These are phyloP conservation scores for Taxidea taxus DNA, from an alignment of 2,113 vertebrate species.

Conservation along the genomic window DNA sequence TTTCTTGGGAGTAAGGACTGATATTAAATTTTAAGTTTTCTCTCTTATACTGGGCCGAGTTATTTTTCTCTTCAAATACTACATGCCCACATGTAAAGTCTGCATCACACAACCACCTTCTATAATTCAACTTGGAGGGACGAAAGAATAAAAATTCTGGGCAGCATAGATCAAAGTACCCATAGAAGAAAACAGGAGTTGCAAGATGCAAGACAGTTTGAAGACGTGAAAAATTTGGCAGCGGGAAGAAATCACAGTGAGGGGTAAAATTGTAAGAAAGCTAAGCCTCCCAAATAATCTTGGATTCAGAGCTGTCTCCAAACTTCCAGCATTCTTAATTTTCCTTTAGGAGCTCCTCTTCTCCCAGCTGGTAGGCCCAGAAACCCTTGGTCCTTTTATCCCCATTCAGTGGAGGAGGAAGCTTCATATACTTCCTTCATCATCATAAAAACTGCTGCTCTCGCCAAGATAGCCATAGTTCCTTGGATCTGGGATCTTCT, in stretches of 20 bases:
- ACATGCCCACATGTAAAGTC: neutral
- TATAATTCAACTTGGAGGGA: neutral
- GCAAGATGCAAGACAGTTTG: neutral
- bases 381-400: neutral
- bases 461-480: neutral
- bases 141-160: neutral
- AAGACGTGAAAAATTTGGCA: neutral
- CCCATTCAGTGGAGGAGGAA: neutral
- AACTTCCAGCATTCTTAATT: neutral
- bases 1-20: neutral
- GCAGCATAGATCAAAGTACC: neutral
- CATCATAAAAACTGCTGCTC: neutral
- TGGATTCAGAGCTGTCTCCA: neutral
- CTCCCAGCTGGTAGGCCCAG: neutral
- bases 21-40: neutral
- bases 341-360: neutral
- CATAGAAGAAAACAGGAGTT: neutral
- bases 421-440: neutral
- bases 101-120: neutral
- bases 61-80: neutral
- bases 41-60: neutral
- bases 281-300: neutral
- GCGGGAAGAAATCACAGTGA: neutral
- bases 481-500: neutral
- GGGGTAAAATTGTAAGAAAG: neutral